Evolutionary conservation across 92 coral and sea anemone genomes (phyloP), one percentile per base, ranked within the genome.

Genomic region (Scolanthus callimorphus): DNA sequence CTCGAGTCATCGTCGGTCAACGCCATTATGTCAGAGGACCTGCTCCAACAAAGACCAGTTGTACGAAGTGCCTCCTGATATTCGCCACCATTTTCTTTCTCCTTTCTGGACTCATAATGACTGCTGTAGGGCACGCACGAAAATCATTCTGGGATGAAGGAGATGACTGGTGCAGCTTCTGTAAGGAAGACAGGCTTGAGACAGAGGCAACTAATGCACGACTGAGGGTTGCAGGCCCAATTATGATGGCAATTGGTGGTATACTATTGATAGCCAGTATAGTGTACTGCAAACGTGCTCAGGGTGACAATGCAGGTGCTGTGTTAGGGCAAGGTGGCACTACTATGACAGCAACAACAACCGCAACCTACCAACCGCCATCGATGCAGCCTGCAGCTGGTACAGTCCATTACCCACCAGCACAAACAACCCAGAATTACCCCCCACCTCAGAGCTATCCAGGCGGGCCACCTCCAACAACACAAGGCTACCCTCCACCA

Each of bases 61-160:
- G n/a, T n/a, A n/a, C n/a, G n/a, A n/a, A n/a, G n/a, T n/a, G n/a
- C n/a, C n/a, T n/a, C n/a, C n/a, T n/a, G n/a, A n/a, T n/a, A n/a
- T n/a, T 74, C 31, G 52, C 73, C 61, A 74, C 80, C 2, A 39
- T 80, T 19, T 8, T 75, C n/a, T 64, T 48, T 29, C 28, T 85
- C 17, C 55, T 85, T 2, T 31, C 69, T 25, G 92, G 92, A 2
- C 62, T 80, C 17, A 80, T 74, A 13, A 44, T 80, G 2, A 60
- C 82, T 1, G 73, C 80, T 61, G 72, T 80, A 48, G 92, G 92
- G 10, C 68, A 74, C 29, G 64, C 84, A 1, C 62, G 47, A 9
- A 59, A 74, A 60, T 76, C 91, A 1, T 74, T 74, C 49, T 80
- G 83, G 87, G 59, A 66, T 3, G 75, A 86, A n/a, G 67, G 67